A percentile compares a stretch with the other conserved stretches of the same genome.
These are phyloP conservation scores for Apis cerana DNA, from an alignment of 1,140 invertebrate species.

Conservation along the genomic window DNA sequence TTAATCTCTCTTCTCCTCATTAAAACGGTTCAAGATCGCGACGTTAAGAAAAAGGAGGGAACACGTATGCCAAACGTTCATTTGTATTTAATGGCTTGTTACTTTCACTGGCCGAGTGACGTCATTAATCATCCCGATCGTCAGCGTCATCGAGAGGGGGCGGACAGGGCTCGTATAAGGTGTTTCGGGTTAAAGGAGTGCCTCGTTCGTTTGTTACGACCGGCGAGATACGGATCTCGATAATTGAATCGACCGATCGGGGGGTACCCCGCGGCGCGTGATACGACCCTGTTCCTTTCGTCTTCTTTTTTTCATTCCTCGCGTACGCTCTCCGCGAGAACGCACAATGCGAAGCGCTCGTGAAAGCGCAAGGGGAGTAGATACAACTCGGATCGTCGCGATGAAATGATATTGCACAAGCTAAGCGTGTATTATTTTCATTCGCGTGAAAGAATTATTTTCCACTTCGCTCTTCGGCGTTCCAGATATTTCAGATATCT, in stretches of 20 bases:
- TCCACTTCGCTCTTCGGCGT: not conserved
- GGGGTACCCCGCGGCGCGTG: slow-evolving; percentile 49
- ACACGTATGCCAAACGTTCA: slow-evolving; percentile 28
- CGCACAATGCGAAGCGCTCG: not conserved
- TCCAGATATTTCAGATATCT: too few species aligned
- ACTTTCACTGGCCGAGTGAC: slow-evolving; percentile 41
- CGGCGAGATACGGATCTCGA: slow-evolving; percentile 62
- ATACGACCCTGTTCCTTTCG: slow-evolving; percentile 33
- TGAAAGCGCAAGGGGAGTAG: not conserved
- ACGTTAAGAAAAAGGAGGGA: too few species aligned
- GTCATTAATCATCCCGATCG: slow-evolving; percentile 64
- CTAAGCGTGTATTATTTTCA: not conserved
- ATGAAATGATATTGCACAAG: slow-evolving; percentile 28
- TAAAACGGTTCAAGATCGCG: too few species aligned
- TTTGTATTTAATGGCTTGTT: slow-evolving; percentile 54
- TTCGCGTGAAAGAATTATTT: not conserved
- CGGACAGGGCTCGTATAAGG: slow-evolving; percentile 54
- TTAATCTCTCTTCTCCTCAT: too few species aligned
- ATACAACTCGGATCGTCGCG: not conserved
- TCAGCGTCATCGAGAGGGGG: slow-evolving; percentile 53
- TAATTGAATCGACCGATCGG: slow-evolving; percentile 68
- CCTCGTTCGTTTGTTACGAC: slow-evolving; percentile 18
- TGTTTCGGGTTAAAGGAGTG: slow-evolving; percentile 48
- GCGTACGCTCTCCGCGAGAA: not conserved
- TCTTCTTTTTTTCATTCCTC: not conserved